These are phyloP conservation scores for Hyaena hyaena DNA, from an alignment of 2,113 vertebrate genomes.

Conservation along the genomic window DNA sequence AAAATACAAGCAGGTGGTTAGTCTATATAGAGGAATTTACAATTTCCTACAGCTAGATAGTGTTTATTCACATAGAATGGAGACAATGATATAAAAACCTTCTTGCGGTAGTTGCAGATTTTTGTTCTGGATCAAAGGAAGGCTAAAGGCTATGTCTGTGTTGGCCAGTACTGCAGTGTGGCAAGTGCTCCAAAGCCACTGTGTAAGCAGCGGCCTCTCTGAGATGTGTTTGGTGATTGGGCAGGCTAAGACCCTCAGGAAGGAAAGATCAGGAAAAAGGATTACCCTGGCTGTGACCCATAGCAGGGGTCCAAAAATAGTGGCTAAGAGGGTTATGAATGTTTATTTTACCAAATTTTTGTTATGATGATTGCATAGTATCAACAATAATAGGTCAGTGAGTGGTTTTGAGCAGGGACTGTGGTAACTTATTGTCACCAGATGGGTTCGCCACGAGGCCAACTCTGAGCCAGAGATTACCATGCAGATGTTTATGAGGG, in stretches of 20 bases:
- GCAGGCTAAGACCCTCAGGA: background rate
- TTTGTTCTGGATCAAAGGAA: background rate
- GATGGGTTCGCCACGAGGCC: background rate
- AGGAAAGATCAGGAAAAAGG: background rate
- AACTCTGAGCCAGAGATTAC: background rate
- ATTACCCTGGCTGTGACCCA: background rate
- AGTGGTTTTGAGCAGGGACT: background rate
- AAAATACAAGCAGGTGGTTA: slow-evolving; percentile 22
- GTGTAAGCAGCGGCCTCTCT: too few species aligned
- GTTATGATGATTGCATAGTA: background rate
- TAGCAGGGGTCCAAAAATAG: background rate
- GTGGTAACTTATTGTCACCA: background rate
- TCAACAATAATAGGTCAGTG: background rate
- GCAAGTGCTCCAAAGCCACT: background rate
- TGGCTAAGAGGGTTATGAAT: background rate
- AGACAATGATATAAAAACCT: background rate
- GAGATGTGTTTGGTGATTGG: background rate
- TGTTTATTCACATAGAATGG: slow-evolving; percentile 4
- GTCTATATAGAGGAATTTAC: background rate
- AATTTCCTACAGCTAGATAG: background rate
- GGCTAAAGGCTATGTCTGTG: background rate
- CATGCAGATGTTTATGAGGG: background rate
- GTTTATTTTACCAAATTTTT: slow-evolving; percentile 8
- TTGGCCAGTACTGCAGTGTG: background rate
- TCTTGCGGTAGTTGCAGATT: background rate